These are phyloP conservation scores for Hermetia illucens DNA, from an alignment of 1,140 invertebrate species.

Conservation along the genomic window DNA sequence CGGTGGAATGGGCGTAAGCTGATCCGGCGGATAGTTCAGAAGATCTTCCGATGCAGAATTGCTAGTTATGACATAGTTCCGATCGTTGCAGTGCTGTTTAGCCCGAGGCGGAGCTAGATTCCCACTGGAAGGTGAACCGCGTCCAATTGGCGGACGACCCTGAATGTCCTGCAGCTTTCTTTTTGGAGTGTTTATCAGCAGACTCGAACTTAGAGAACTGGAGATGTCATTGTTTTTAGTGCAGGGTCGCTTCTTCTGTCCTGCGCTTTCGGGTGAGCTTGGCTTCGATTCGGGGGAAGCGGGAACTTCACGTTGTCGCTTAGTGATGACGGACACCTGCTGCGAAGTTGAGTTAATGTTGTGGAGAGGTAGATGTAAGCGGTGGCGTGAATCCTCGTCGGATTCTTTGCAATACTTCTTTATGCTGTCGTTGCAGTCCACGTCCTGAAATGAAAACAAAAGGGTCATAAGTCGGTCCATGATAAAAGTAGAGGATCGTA, in stretches of 20 bases:
- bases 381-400: constrained; percentile 9
- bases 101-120: not conserved
- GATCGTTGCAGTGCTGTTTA: not conserved
- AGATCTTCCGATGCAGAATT: too few relatives aligned
- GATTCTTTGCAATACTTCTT: constrained; percentile 21
- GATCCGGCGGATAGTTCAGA: too few relatives aligned
- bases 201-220: constrained; percentile 25
- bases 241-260: constrained; percentile 20
- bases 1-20: not conserved
- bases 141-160: too few relatives aligned
- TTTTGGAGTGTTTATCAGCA: constrained; percentile 14
- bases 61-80: not conserved
- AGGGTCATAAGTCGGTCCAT: too few relatives aligned
- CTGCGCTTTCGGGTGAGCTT: constrained; percentile 16
- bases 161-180: constrained; percentile 14
- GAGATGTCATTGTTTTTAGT: constrained; percentile 25
- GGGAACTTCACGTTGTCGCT: constrained; percentile 12
- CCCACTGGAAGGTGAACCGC: not conserved
- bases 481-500: too few relatives aligned
- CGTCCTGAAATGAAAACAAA: constrained; percentile 14
- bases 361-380: constrained; percentile 7
- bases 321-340: constrained; percentile 4
- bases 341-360: constrained; percentile 1
- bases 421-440: constrained; percentile 11
- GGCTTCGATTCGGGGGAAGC: constrained; percentile 4